Percentiles rank a stretch among this genome's conserved stretches.
Evolutionary conservation across 2,113 vertebrate genomes (phyloP).

Genomic region (Candoia aspera): DNA sequence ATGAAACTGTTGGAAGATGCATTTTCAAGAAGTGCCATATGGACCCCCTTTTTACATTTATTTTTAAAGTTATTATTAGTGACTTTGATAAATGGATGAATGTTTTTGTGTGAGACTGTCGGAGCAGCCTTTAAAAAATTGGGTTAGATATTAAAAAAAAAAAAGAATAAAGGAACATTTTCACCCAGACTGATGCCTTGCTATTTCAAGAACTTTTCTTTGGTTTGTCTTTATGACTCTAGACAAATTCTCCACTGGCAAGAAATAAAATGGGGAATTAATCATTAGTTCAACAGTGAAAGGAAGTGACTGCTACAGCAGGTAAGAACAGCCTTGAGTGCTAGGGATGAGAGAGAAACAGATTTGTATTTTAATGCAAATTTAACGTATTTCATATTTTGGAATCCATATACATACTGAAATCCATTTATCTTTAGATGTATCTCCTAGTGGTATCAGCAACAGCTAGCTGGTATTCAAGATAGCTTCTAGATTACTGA

Average conservation of each 20-base stretch:
- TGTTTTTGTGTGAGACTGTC: neutral
- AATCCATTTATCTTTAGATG: neutral
- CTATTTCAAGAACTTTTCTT: neutral
- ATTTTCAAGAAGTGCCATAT: neutral
- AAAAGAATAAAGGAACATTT: neutral
- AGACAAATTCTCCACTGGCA: no score
- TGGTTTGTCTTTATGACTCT: neutral
- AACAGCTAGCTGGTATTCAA: neutral
- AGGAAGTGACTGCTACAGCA: neutral
- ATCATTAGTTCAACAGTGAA: neutral
- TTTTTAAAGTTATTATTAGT: neutral
- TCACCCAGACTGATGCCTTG: neutral
- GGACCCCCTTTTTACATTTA: neutral
- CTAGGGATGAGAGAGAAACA: neutral
- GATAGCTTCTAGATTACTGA: neutral
- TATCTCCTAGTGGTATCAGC: neutral
- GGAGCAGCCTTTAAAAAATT: neutral
- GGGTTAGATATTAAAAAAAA: neutral
- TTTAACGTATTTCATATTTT: neutral
- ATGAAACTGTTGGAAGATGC: neutral
- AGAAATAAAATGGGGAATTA: neutral
- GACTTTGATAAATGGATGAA: slow-evolving; percentile 1
- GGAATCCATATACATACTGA: neutral
- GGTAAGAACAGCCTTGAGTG: neutral
- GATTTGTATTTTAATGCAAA: neutral